Evolutionary conservation across 2,797 vertebrate genomes (phyloP).

Genomic region (Coilia nasus): DNA sequence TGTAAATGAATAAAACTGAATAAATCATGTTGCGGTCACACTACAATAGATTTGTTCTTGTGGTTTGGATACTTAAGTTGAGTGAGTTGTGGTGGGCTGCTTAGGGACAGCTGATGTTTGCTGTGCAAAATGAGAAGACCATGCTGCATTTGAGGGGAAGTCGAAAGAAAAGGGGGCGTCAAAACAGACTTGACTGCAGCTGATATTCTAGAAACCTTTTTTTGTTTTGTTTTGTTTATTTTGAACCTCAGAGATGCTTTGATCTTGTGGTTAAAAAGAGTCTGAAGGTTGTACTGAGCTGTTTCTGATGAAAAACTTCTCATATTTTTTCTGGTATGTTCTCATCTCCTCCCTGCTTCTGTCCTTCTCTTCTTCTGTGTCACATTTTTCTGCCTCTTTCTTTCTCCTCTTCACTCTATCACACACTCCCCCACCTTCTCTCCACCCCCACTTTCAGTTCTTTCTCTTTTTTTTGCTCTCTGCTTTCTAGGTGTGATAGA

Average conservation of each 20-base stretch:
- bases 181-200: background rate
- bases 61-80: background rate
- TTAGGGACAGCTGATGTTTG: background rate
- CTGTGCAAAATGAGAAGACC: background rate
- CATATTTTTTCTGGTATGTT: background rate
- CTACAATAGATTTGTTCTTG: background rate
- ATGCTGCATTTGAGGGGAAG: background rate
- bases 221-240: background rate
- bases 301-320: background rate
- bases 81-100: background rate
- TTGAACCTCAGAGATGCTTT: background rate
- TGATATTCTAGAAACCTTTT: background rate
- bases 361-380: background rate
- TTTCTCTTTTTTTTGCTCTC: background rate
- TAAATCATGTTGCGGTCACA: background rate
- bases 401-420: slow-evolving; percentile 16
- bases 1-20: background rate
- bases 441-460: background rate
- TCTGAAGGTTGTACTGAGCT: background rate
- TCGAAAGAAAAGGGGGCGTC: background rate
- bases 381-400: slow-evolving; percentile 18
- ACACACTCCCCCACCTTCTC: slow-evolving; percentile 4
- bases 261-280: slow-evolving; percentile 8
- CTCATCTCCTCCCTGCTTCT: background rate
- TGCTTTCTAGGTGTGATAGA: slow-evolving; percentile 7